Evolutionary conservation across 2,888 invertebrate genomes (phyloP), one percentile per base, ranked within the genome.

Genomic region (Lucinisca nassula): DNA sequence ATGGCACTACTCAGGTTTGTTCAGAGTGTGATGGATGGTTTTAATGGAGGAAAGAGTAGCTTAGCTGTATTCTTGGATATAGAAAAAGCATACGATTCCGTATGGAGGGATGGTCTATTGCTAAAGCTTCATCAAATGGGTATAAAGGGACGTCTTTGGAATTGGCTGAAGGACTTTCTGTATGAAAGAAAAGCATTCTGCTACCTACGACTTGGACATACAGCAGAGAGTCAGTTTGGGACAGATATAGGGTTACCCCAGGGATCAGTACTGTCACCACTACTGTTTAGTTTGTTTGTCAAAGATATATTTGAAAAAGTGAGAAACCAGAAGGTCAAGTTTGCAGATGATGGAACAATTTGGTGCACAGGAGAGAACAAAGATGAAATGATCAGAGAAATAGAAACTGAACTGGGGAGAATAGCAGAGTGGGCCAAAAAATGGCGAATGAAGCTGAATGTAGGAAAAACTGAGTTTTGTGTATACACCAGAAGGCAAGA

Each of bases 61-160:
- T 10, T 75, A 17, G 79, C 82, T n/a, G 27, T 61, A 4, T 79
- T 79, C 30, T 12, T 86, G 10, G 86, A 86, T 27, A 27, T 82
- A 40, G 79, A 79, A 45, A 83, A 83, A 27, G 87, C 87, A 12
- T 87, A 67, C 45, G 83, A 87, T 37, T 61, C 58, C 3, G 83
- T 83, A n/a, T 87, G 87, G 87, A 37, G 83, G n/a, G 67, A 73
- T 27, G 77, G 87, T 6, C 37, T 87, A 24, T n/a, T 83, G 27
- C 51, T 78, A 1, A 83, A 83, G 38, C 8, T 83, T 12, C 6
- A 45, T 21, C 40, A 40, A 24, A 32, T 61, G 17, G 82, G 82
- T 14, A 75, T 86, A 30, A 73, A n/a, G 32, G 82, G 79, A 6
- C 51, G 21, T 38, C 55, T 76, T 6, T 82, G 79, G 82, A 38